Evolutionary conservation across 1,140 invertebrate genomes (phyloP), one percentile per base, ranked within the genome.

Genomic region (Drosophila ercepeae): DNA sequence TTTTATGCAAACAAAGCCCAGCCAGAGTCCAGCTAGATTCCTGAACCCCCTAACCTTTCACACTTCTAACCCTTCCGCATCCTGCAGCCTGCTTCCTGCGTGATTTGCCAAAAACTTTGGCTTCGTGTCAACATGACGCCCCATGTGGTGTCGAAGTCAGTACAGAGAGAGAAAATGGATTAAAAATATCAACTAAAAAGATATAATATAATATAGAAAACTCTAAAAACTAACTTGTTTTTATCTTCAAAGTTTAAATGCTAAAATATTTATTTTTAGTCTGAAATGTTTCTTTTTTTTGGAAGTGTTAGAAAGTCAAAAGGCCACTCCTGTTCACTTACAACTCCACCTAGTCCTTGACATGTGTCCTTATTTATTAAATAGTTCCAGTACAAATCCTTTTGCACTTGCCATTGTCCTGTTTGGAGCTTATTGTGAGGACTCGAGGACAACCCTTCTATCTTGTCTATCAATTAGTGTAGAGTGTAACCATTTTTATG

Each of bases 401-500:
- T 45, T 45, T 25, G 21, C 55, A 63, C 60, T 65, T 63, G 44
- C 21, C 4, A 2, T 21, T 61, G 57, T 44, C 61, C 18, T 42
- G 45, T 50, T 50, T 50, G 19, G 44, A 52, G 63, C 41, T 67
- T 65, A 67, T 41, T 65, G 61, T 61, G 54, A 21, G 60, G 32
- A 23, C 19, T n/a, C 27, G 25, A 29, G 25, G 44, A 64, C 61
- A 67, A 67, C 45, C 60, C 59, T 64, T 64, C 63, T 44, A 51
- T 67, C 59, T 34, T 67, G 63, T 67, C 63, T 59, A 67, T 67
- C 63, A 67, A 67, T 67, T 67, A 67, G 63, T 64, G 45, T 25
- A 25, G 63, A 51, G 45, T 52, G 63, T 25, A 51, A 64, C 59
- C 65, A 67, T 67, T 67, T 67, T 32, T 67, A 65, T 67, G 63